Conservation (phyloP, 92 coral and sea anemone genomes). For the Montipora capitata region DNA sequence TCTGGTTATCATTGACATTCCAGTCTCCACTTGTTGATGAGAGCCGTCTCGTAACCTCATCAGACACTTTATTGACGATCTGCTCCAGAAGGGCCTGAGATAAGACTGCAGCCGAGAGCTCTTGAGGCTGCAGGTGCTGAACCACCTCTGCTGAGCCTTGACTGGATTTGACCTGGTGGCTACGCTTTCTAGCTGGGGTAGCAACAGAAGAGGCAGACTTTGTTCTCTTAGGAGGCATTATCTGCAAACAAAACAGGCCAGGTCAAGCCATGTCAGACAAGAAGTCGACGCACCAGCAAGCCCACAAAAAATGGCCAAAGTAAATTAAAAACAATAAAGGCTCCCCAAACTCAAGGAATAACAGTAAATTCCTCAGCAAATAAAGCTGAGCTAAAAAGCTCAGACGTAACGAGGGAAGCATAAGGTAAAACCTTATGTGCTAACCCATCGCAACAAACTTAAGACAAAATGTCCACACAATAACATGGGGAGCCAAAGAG, state of each 20-base stretch:
- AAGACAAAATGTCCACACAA: background rate
- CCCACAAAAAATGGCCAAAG: constrained; percentile 11
- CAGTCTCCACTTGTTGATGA: background rate
- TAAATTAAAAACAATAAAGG: background rate
- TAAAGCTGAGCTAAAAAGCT: constrained; percentile 4
- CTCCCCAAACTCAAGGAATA: background rate
- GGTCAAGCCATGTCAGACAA: constrained; percentile 5
- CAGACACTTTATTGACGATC: background rate
- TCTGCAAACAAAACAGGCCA: constrained; percentile 1
- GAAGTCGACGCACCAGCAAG: constrained; percentile 2
- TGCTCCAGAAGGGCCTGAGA: background rate
- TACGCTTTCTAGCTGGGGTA: background rate
- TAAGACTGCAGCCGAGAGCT: background rate
- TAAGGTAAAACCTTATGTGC: constrained; percentile 2
- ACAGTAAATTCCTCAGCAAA: background rate
- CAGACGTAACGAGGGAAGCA: constrained; percentile 9
- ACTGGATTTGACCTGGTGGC: constrained; percentile 1
- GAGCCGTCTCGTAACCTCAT: background rate
- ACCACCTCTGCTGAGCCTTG: constrained; percentile 7
- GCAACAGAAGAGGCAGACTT: background rate
- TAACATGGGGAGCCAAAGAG: constrained; percentile 2
- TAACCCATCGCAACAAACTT: constrained; percentile 1
- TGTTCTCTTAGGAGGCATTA: constrained; percentile 11
- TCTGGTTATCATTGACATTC: background rate
- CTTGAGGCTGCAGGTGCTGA: background rate